Base-by-base conservation (phyloP, 2,797 vertebrate species). In the Dendrocincla tyrannina region DNA sequence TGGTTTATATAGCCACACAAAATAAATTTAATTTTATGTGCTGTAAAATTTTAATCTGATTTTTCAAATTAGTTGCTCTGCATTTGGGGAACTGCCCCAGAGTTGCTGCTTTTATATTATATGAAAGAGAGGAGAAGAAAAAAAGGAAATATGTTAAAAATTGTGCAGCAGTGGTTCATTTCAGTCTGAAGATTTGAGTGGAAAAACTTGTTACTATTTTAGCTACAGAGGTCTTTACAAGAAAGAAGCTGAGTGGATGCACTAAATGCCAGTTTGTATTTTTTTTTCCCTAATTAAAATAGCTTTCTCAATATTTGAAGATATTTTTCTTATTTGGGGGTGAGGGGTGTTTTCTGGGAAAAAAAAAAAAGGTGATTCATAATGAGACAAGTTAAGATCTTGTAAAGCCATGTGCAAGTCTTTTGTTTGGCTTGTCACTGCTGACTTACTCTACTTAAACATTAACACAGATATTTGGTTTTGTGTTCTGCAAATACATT, bases 41-140 rank as follows among this genome's bases (percentile, higher is more conserved):
- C 59, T 95, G 96, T 96, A 94, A 95, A 90, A 94, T 77, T 93
- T 92, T 97, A 97, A 97, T 98, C 91, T 93, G 86, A 98, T 98
- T 98, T 97, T 87, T 73, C 88, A 91, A 96, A 95, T 94, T 64
- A 81, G 82, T 93, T 76, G 95, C 91, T 91, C 77, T 96, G 55
- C 39, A 50, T 79, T 96, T 3, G 14, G 23, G 18, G 85, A 78
- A 46, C 44, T 88, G 53, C 85, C 73, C 23, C 46, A 49, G 55
- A 95, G 92, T 93, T 77, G 25, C 84, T 85, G 56, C 77, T 97
- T 77, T 95, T 67, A 69, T 85, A 30, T 46, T 85, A 84, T 2
- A 91, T 66, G 94, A 91, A 80, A 76, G 16, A 95, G 88, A 77
- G 33, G 7, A 79, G n/a, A 64, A 86, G 16, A 46, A 53, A 95